Evolutionary conservation across 2,888 invertebrate species (phyloP), one percentile per base, ranked within the genome.

Genomic region (Papilio protenor): DNA sequence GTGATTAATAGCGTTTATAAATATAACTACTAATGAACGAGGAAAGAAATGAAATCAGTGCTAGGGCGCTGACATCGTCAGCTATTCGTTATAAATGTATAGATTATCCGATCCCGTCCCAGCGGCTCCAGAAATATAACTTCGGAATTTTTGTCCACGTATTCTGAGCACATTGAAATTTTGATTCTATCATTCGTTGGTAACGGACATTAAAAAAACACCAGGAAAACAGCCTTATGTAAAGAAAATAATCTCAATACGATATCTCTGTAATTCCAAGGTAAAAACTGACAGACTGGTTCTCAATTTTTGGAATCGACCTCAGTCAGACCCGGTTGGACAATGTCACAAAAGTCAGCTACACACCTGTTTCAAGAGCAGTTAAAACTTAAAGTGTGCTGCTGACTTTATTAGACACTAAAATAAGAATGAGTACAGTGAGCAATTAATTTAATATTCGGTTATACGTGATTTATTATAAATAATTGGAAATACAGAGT

Each of bases 401-500:
- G 16, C 52, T n/a, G 21, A 21, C 8, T 55, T 55, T 55, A 21
- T n/a, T 55, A 21, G 57, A 2, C 27, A 18, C 1, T 33, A 18
- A 33, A 64, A 16, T 16, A 18, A 8, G 12, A 16, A 64, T 11
- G 3, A 16, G 18, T 33, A 10, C 33, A 64, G 6, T 8, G 6
- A 8, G 18, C 33, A 64, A 64, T 64, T 33, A 33, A 64, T 33
- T 33, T 33, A 33, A 14, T 27, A 2, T n/a, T 5, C 57, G 57
- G 23, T 23, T 59, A 6, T 2, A 12, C 11, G 12, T 11, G 57
- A 59, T 59, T 59, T 59, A 64, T 64, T 6, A 64, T 10, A 1
- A 64, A 64, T 64, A 16, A 27, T 16, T 64, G 61, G 61, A 64
- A 64, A n/a, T 18, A 40, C 61, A 61, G 16, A 61, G 61, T 61